Conservation (phyloP, 1,140 invertebrate species). For the Telenomus remus region DNA sequence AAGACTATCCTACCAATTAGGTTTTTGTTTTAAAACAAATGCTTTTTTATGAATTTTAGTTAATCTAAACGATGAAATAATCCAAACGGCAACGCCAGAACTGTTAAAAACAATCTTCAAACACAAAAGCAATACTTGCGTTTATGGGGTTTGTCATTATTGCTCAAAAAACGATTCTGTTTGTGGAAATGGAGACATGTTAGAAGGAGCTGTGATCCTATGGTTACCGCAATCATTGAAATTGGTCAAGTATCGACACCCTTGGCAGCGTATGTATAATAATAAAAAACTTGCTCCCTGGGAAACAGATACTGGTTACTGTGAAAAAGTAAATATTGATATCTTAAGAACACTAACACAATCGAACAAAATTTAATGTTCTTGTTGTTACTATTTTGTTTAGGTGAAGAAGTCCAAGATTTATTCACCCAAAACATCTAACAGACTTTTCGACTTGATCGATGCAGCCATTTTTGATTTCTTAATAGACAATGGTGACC, state of each 20-base stretch:
- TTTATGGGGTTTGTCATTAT: slow-evolving; percentile 93
- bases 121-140: slow-evolving; percentile 79
- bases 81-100: slow-evolving; percentile 80
- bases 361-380: too few relatives aligned
- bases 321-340: slow-evolving; percentile 80
- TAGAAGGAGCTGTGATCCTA: slow-evolving; percentile 90
- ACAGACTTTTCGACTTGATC: slow-evolving; percentile 87
- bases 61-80: slow-evolving; percentile 84
- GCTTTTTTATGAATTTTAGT: slow-evolving; percentile 72
- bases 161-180: slow-evolving; percentile 88
- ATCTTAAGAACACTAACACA: too few relatives aligned
- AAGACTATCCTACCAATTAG: too few relatives aligned
- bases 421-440: slow-evolving; percentile 71
- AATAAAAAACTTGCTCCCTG: slow-evolving; percentile 84
- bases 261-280: slow-evolving; percentile 93
- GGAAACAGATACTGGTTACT: slow-evolving; percentile 87
- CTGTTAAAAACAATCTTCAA: slow-evolving; percentile 79
- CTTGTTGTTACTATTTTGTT: too few relatives aligned
- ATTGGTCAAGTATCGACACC: slow-evolving; percentile 82
- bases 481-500: slow-evolving; percentile 94
- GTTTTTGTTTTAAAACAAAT: too few relatives aligned
- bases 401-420: slow-evolving; percentile 69
- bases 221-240: slow-evolving; percentile 84
- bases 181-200: slow-evolving; percentile 82
- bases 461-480: slow-evolving; percentile 95